These are phyloP conservation scores for Hemichromis elongatus DNA, from an alignment of 2,113 vertebrate genomes.

Conservation along the genomic window DNA sequence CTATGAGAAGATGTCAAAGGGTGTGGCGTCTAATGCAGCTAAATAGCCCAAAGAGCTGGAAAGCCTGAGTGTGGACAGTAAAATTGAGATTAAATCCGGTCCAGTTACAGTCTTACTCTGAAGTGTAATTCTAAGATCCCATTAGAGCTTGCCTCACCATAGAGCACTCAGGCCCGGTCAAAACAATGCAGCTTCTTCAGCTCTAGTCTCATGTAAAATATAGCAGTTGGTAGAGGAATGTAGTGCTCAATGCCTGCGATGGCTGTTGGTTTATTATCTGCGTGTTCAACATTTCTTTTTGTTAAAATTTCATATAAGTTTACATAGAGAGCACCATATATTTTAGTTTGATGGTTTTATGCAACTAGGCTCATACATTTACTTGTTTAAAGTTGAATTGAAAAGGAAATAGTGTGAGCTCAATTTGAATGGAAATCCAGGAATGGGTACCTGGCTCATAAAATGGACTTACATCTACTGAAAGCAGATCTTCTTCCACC, in stretches of 20 bases:
- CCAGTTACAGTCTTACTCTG: not conserved
- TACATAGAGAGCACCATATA: not conserved
- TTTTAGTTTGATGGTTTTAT: not conserved
- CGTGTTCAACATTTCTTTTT: not conserved
- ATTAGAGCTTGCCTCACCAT: not conserved
- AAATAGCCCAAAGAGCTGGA: not conserved
- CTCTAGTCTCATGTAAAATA: not conserved
- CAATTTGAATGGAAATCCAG: not conserved
- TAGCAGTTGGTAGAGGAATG: not conserved
- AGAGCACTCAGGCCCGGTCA: not conserved
- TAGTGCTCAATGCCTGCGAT: not conserved
- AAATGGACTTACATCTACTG: not conserved
- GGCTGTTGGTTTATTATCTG: not conserved
- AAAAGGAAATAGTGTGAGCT: not conserved
- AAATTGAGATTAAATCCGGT: not conserved
- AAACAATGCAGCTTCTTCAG: not conserved
- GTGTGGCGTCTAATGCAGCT: not conserved
- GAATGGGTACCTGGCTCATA: not conserved
- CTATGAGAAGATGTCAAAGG: not conserved
- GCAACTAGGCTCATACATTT: not conserved
- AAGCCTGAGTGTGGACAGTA: not conserved
- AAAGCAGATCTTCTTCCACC: not conserved
- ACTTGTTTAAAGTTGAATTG: not conserved
- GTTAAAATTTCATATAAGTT: not conserved
- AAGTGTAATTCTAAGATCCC: not conserved